Percentiles rank a stretch among this genome's conserved stretches.
Evolutionary conservation across 2,888 invertebrate genomes (phyloP).

Genomic region (Tipula helvola): DNA sequence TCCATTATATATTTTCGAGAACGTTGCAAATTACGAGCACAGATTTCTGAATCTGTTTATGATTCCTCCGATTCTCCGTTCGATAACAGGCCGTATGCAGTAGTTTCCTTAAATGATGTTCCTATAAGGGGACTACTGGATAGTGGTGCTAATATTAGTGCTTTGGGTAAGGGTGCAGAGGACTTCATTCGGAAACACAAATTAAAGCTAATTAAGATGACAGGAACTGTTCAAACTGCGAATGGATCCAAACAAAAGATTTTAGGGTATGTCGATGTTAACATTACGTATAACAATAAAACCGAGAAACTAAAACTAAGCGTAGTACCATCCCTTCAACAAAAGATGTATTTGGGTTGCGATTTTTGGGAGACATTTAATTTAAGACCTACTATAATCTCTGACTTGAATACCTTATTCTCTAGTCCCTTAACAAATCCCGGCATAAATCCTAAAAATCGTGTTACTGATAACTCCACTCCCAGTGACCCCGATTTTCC

Average conservation of each 20-base stretch:
- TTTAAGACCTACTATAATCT: neutral
- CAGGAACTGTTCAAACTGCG: neutral
- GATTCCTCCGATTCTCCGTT: neutral
- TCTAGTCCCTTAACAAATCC: too few species aligned
- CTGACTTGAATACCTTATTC: too few species aligned
- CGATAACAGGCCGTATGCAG: neutral
- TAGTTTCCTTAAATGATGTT: neutral
- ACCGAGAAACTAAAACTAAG: neutral
- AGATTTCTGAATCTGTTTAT: too few species aligned
- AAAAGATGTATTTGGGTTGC: neutral
- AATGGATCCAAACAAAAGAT: neutral
- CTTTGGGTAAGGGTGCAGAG: neutral
- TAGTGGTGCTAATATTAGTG: neutral
- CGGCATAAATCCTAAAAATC: neutral
- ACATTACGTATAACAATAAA: neutral
- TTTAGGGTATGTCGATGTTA: neutral
- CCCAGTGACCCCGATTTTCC: too few species aligned
- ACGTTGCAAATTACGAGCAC: too few species aligned
- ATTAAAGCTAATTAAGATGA: neutral
- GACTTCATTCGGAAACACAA: neutral
- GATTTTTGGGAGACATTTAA: neutral
- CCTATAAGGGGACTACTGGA: neutral
- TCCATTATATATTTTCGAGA: too few species aligned
- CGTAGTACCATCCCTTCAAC: neutral
- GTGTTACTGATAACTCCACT: neutral